Base-by-base conservation (phyloP, 2,888 invertebrate genomes). In the Leptothorax acervorum region DNA sequence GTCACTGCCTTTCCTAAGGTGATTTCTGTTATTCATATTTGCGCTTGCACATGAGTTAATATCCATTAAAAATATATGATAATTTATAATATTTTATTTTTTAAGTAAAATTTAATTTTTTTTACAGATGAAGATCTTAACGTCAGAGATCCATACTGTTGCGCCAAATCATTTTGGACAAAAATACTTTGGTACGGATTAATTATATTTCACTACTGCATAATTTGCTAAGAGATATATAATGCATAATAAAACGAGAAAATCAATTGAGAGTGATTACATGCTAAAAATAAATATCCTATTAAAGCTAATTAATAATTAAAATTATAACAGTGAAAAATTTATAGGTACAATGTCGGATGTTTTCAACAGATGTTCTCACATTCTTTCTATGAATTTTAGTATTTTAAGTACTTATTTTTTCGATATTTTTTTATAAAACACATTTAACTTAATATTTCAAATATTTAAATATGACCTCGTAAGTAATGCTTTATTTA, bases 141-240 rank as follows among this genome's bases (percentile, higher is more conserved):
- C 99, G 0, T 98, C 99, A 0, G 99, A 99, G 95, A 96, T 99
- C 42, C 98, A 99, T 95, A 97, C 97, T 0, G 97, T 99, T 3
- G 99, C 99, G 11, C 99, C 99, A 11, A 99, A 98, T 95, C 99
- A 99, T 95, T 99, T 99, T 95, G 99, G 99, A 75, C 98, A 98
- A 95, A 99, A 98, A 95, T 99, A 99, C 95, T 99, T 99, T 95
- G 99, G 99, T 90, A 99, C 99, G 82, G 99, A 99, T 95, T 99
- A 91, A 71, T 78, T 70, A 83, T 73, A 86, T 90, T 91, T 91
- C 83, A 81, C 79, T 88, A 92, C 82, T 79, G 86, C 84, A 90
- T 84, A 87, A 84, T 76, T 83, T 65, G 18, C 18, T 87, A 85
- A 55, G 68, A 87, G 73, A 60, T 11, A 70, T 42, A 31, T 31